Base-by-base conservation (phyloP, 2,888 invertebrate species). In the Drosophila nr. perissopoda region DNA sequence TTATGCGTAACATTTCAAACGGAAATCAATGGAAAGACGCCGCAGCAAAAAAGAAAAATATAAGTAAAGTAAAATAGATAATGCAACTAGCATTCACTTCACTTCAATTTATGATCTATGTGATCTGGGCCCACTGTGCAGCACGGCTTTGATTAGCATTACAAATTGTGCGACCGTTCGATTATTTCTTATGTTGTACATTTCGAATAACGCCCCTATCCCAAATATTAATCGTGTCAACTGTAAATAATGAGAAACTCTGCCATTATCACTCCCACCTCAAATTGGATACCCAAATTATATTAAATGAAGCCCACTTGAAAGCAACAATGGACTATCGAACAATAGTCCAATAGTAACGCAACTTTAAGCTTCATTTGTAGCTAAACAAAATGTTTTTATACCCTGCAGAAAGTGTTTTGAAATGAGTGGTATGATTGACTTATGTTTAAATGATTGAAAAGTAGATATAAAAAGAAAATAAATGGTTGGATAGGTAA, bases 1-100 rank as follows among this genome's bases (percentile, higher is more conserved):
- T 85, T 85, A 85, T 89, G 85, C 85, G 88, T 89, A 89, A 89
- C 85, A 69, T 76, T 78, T 70, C 84, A 69, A 60, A 58, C 79
- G 72, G 70, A 64, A 70, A 80, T 70, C 73, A 76, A 71, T 78
- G 81, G 27, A 64, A 69, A 62, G 7, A 51, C 21, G 21, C 18
- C 42, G 3, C 51, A 21, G 57, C 1, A 18, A 18, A 27, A 25
- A 27, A 18, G 0, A 13, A 18, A 49, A 11, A 27, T 33, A 29
- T 5, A 18, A 46, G 46, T 46, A 25, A 25, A 21, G 7, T 40
- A 40, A 16, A 21, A 40, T 29, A 57, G 29, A 40, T 56, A 62
- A 48, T 52, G 59, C 70, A 48, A 36, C 54, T 42, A 38, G 40
- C 57, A 59, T 58, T 77, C 65, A 75, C 42, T 70, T 27, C 61